phyloP scores from a whole-genome alignment of 2,113 vertebrate species.

The Colius striatus region DNA sequence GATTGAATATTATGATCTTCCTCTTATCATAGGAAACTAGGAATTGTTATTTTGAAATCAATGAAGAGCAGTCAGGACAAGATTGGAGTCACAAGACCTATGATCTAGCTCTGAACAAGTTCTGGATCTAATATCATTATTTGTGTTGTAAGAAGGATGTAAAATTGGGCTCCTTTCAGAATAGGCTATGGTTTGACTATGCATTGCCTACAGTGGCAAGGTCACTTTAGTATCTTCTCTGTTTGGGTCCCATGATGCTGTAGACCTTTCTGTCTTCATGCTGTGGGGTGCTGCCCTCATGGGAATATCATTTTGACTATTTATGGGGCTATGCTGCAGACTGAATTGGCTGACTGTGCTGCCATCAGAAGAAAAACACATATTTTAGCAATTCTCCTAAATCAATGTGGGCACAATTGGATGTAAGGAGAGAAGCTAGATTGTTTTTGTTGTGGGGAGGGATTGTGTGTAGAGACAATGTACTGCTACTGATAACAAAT shows the following conservation, averaged over 20 bases:
- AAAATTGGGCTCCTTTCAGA: not conserved
- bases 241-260: not conserved
- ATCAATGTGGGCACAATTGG: not conserved
- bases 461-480: not conserved
- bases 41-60: not conserved
- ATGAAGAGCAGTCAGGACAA: not conserved
- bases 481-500: not conserved
- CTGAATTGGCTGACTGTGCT: not conserved
- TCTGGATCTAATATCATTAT: not conserved
- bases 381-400: not conserved
- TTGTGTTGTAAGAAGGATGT: not conserved
- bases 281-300: not conserved
- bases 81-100: not conserved
- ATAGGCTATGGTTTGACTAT: not conserved
- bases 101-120: not conserved
- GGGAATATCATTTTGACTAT: not conserved
- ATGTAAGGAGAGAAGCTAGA: not conserved
- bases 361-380: not conserved
- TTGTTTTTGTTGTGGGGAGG: not conserved
- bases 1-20: not conserved
- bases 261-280: not conserved
- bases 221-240: not conserved
- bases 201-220: not conserved
- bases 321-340: not conserved
- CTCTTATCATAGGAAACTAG: not conserved